Evolutionary conservation across 2,113 vertebrate genomes (phyloP).

Genomic region (Etia nguti): DNA sequence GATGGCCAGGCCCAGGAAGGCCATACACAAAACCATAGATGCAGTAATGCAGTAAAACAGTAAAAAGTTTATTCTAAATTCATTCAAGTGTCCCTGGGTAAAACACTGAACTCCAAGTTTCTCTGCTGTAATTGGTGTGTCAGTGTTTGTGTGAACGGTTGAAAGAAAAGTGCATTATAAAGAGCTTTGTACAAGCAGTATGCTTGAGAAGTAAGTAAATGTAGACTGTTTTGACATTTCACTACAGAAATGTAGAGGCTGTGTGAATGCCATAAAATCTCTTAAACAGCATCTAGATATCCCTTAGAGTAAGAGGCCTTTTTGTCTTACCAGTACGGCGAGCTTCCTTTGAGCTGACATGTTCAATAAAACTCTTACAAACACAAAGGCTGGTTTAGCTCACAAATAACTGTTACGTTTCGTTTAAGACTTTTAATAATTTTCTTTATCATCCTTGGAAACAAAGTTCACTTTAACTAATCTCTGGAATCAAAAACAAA

Average conservation of each 20-base stretch:
- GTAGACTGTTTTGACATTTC: neutral
- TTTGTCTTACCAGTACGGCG: neutral
- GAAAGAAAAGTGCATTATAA: neutral
- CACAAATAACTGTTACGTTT: neutral
- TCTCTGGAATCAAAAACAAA: neutral
- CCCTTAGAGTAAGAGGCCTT: neutral
- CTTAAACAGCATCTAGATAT: neutral
- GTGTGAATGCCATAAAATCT: neutral
- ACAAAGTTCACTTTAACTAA: neutral
- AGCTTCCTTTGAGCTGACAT: neutral
- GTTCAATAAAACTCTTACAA: neutral
- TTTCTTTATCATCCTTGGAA: neutral
- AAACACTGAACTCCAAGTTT: neutral
- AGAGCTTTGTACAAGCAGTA: neutral
- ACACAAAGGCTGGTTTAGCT: neutral
- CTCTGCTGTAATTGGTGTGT: neutral
- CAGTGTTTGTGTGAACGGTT: neutral
- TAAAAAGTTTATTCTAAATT: neutral
- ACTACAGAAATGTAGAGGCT: neutral
- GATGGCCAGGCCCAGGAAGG: neutral
- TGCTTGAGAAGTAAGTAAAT: neutral
- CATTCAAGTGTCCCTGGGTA: neutral
- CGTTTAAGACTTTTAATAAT: neutral
- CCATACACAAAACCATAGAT: neutral
- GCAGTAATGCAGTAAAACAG: neutral